Percentiles rank a stretch among this genome's conserved stretches.
These are phyloP conservation scores for Pantelozetes paolii DNA, from an alignment of 2,888 invertebrate genomes.

Conservation along the genomic window DNA sequence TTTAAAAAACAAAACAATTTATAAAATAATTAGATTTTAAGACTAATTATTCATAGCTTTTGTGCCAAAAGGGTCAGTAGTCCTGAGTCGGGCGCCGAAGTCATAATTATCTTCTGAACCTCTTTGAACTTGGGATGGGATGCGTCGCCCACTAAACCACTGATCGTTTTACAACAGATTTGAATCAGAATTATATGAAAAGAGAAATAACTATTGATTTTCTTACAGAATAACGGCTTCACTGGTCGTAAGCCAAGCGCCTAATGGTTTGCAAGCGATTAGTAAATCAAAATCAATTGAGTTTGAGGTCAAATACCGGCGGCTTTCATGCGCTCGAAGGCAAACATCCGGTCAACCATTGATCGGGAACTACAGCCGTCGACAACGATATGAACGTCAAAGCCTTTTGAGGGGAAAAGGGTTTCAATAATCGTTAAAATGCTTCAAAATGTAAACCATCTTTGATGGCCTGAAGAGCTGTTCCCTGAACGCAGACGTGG, in stretches of 20 bases:
- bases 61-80: slow-evolving; percentile 48
- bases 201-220: slow-evolving; percentile 6
- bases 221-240: slow-evolving; percentile 57
- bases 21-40: no score
- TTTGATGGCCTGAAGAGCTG: slow-evolving; percentile 57
- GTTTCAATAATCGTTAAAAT: background rate
- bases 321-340: slow-evolving; percentile 57
- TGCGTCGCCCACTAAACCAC: slow-evolving; percentile 57
- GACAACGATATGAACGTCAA: slow-evolving; percentile 59
- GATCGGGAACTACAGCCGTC: slow-evolving; percentile 59
- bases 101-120: slow-evolving; percentile 58
- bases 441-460: background rate
- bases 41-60: slow-evolving; percentile 34
- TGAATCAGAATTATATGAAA: background rate
- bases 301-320: slow-evolving; percentile 51
- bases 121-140: slow-evolving; percentile 59
- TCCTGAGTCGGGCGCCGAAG: slow-evolving; percentile 57
- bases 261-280: background rate
- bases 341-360: slow-evolving; percentile 55
- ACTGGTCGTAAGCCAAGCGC: slow-evolving; percentile 58
- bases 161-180: background rate
- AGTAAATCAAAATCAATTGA: background rate
- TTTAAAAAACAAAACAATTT: no score
- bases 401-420: slow-evolving; percentile 50
- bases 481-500: slow-evolving; percentile 61